These are phyloP conservation scores for Reinhardtius hippoglossoides DNA, from an alignment of 2,113 vertebrate genomes.

Conservation along the genomic window DNA sequence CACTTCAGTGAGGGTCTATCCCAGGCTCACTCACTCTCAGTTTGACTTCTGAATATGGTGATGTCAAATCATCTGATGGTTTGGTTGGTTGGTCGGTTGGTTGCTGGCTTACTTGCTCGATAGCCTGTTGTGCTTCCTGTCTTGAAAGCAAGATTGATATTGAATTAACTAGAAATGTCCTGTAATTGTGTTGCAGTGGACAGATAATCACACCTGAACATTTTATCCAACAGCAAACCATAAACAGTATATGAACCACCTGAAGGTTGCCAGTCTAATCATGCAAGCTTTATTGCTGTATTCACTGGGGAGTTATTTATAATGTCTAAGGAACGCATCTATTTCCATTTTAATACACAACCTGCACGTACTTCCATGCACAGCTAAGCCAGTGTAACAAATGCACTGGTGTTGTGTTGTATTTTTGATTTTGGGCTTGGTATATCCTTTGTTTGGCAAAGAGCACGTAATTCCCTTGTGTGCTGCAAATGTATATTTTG, in stretches of 20 bases:
- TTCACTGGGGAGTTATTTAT: not conserved
- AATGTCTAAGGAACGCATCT: not conserved
- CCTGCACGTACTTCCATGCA: not conserved
- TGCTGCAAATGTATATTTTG: conserved; percentile 29
- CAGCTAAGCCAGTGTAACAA: not conserved
- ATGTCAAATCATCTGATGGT: not conserved
- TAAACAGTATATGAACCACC: not conserved
- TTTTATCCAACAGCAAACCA: no score
- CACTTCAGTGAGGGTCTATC: no score
- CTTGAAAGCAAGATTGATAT: not conserved
- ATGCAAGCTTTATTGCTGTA: not conserved
- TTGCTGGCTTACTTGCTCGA: not conserved
- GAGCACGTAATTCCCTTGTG: conserved; percentile 32
- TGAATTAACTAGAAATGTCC: not conserved
- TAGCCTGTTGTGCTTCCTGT: not conserved
- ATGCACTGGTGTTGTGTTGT: not conserved
- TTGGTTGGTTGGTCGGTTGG: not conserved
- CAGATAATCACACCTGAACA: not conserved
- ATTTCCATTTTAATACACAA: conserved; percentile 3
- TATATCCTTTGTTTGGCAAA: conserved; percentile 31
- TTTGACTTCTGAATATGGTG: no score
- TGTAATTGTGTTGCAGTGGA: not conserved
- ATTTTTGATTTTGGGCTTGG: conserved; percentile 7
- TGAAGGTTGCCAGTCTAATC: not conserved
- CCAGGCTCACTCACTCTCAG: no score